Evolutionary conservation across 2,113 vertebrate genomes (phyloP).

Genomic region (Spea bombifrons): DNA sequence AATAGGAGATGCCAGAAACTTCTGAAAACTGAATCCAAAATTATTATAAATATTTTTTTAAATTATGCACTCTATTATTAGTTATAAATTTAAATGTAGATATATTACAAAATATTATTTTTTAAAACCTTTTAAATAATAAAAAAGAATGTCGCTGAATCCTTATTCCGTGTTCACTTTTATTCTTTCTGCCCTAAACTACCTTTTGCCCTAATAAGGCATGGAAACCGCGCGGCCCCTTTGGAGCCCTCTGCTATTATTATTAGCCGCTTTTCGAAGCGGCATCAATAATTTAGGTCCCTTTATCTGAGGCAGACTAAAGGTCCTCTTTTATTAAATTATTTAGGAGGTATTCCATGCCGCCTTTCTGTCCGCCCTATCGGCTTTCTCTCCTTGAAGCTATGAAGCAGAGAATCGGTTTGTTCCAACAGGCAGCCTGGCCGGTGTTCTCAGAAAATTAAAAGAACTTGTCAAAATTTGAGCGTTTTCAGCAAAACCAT

Average conservation of each 20-base stretch:
- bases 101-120: no score
- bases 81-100: no score
- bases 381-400: constrained; percentile 62
- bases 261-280: constrained; percentile 44
- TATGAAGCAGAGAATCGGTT: constrained; percentile 51
- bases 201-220: background rate
- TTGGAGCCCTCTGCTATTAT: background rate
- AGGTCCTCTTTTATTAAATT: constrained; percentile 76
- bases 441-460: constrained; percentile 42
- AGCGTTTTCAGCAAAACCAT: constrained; percentile 50
- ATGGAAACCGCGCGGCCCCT: background rate
- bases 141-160: no score
- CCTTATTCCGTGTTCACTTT: no score
- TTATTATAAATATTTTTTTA: no score
- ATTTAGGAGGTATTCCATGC: constrained; percentile 71
- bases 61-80: no score
- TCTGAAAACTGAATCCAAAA: no score
- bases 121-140: no score
- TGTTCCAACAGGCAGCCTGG: constrained; percentile 47
- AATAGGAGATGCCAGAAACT: no score
- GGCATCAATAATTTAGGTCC: constrained; percentile 73
- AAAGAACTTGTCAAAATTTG: constrained; percentile 20
- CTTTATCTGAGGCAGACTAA: constrained; percentile 57
- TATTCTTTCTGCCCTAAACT: no score
- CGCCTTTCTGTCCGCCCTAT: constrained; percentile 64